Evolutionary conservation across 2,888 invertebrate genomes (phyloP).

Genomic region (Invenusta paracnida): DNA sequence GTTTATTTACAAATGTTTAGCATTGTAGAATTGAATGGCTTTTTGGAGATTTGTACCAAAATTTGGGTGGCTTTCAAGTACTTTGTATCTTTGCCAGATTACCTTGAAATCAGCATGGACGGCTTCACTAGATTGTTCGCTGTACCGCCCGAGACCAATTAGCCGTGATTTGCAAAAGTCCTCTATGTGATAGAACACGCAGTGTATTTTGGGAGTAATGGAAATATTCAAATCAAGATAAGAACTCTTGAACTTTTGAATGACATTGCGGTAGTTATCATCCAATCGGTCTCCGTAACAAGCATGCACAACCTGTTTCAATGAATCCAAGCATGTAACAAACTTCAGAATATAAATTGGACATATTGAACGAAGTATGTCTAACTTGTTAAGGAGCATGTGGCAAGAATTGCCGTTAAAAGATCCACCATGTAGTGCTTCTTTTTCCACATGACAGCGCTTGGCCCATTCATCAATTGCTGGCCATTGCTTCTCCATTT

Average conservation of each 20-base stretch:
- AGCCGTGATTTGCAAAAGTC: neutral
- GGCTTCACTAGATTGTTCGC: neutral
- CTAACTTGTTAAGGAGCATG: neutral
- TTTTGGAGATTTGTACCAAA: neutral
- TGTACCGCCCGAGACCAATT: neutral
- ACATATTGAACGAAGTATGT: neutral
- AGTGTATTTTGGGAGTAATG: neutral
- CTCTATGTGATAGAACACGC: neutral
- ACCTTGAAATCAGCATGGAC: neutral
- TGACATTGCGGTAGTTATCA: neutral
- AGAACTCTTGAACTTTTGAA: neutral
- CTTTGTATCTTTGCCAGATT: neutral
- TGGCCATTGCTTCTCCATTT: slow-evolving; percentile 10
- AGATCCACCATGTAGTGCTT: neutral
- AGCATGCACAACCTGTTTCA: neutral
- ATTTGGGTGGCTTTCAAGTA: neutral
- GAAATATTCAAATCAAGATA: neutral
- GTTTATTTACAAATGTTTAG: neutral
- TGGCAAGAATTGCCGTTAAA: slow-evolving; percentile 18
- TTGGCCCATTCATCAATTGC: neutral
- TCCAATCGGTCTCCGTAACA: neutral
- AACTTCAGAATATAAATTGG: neutral
- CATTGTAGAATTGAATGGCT: neutral
- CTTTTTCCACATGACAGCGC: slow-evolving; percentile 22
- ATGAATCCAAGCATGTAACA: neutral